A percentile compares a stretch with the other conserved stretches of the same genome.
phyloP scores from a whole-genome alignment of 2,797 vertebrate genomes.

The Anableps anableps region DNA sequence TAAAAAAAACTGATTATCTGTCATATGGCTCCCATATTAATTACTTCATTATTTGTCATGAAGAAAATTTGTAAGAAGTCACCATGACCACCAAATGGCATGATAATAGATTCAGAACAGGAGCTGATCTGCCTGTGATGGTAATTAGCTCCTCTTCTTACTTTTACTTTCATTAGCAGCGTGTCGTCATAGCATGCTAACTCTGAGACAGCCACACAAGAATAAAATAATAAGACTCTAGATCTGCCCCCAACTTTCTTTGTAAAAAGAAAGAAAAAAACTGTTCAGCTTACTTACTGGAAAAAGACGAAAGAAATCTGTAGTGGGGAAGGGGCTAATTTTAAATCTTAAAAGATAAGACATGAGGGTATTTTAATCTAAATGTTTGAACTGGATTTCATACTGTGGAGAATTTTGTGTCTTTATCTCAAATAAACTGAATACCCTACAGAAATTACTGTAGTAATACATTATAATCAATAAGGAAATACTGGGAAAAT shows the following conservation, averaged over 20 bases:
- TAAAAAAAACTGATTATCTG: background rate
- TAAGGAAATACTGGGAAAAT: background rate
- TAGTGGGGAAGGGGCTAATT: background rate
- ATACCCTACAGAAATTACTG: background rate
- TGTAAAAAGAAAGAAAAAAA: conserved; percentile 8
- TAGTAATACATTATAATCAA: background rate
- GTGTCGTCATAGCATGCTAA: conserved; percentile 46
- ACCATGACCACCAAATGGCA: conserved; percentile 59
- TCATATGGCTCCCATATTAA: conserved; percentile 54
- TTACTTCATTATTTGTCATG: conserved; percentile 52
- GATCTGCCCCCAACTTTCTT: conserved; percentile 49
- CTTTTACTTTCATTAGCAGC: conserved; percentile 75
- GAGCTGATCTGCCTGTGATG: conserved; percentile 69
- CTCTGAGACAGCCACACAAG: conserved; percentile 59
- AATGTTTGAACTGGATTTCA: conserved; percentile 15
- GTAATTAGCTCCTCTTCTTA: conserved; percentile 75
- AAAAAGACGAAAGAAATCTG: conserved; percentile 28
- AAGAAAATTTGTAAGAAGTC: conserved; percentile 48
- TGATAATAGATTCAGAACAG: conserved; percentile 71
- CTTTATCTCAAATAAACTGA: background rate
- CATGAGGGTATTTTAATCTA: conserved; percentile 12
- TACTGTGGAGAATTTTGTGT: background rate
- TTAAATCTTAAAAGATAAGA: background rate
- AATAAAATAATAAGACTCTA: conserved; percentile 68
- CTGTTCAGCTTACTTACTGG: conserved; percentile 33